Percentiles rank a stretch among this genome's conserved stretches.
These are phyloP conservation scores for Gambusia holbrooki DNA, from an alignment of 2,113 vertebrate genomes.

Conservation along the genomic window DNA sequence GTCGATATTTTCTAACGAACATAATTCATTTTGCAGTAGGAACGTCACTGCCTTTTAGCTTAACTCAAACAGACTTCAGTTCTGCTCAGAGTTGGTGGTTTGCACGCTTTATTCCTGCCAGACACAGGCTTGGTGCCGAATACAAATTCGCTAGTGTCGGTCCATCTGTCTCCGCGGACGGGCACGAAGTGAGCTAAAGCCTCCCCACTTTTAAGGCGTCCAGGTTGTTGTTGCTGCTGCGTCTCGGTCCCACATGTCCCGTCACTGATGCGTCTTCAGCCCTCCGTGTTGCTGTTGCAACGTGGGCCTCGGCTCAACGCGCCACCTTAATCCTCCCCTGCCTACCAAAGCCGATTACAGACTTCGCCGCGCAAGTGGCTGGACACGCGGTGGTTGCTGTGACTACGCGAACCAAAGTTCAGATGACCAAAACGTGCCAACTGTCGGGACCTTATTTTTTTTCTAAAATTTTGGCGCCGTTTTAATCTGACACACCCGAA, in stretches of 20 bases:
- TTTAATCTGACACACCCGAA: background rate
- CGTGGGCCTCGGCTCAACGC: conserved; percentile 18
- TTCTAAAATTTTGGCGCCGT: background rate
- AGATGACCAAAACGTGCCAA: conserved; percentile 5
- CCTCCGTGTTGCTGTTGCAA: conserved; percentile 24
- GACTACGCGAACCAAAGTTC: conserved; percentile 56
- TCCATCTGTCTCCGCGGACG: background rate
- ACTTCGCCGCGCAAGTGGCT: conserved; percentile 59
- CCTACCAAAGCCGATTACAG: conserved; percentile 70
- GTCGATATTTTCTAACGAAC: no score
- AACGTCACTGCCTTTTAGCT: background rate
- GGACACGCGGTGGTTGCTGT: conserved; percentile 51
- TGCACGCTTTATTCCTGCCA: background rate
- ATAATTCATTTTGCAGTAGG: background rate
- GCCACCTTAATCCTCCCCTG: conserved; percentile 53
- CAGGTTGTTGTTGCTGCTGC: background rate
- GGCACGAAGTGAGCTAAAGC: background rate
- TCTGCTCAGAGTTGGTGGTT: background rate
- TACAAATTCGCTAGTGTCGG: background rate
- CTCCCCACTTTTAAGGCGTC: background rate
- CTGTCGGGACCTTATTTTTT: background rate
- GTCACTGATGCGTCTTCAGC: background rate
- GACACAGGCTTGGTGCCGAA: background rate
- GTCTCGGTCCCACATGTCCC: conserved; percentile 1
- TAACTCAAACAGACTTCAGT: background rate